These are phyloP conservation scores for Sinocyclocheilus grahami DNA, from an alignment of 2,113 vertebrate genomes.

Conservation along the genomic window DNA sequence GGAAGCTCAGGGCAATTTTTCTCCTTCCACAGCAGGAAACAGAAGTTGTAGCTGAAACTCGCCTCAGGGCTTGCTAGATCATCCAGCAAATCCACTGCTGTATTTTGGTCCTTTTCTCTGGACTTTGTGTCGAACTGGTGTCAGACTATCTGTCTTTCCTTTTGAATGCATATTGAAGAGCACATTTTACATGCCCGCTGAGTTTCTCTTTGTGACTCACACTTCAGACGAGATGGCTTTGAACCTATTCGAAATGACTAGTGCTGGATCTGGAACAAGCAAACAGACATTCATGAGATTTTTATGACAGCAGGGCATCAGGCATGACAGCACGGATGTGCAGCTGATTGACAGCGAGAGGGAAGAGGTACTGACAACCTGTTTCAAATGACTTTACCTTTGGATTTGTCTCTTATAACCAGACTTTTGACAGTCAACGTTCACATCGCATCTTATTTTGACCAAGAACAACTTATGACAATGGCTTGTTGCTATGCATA, in stretches of 20 bases:
- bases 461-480: not conserved
- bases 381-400: not conserved
- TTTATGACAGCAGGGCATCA: slow-evolving; percentile 13
- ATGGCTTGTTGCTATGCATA: too few species aligned
- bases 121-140: slow-evolving; percentile 12
- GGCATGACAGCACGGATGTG: not conserved
- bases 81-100: slow-evolving; percentile 23
- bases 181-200: slow-evolving; percentile 7
- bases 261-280: slow-evolving; percentile 13
- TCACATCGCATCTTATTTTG: not conserved
- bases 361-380: slow-evolving; percentile 8
- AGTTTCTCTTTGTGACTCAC: slow-evolving; percentile 25
- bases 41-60: slow-evolving; percentile 8
- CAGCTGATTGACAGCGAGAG: not conserved
- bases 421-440: not conserved
- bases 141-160: slow-evolving; percentile 23
- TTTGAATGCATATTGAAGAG: slow-evolving; percentile 16
- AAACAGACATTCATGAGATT: slow-evolving; percentile 14
- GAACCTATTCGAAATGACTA: slow-evolving; percentile 15
- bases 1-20: slow-evolving; percentile 19
- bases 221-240: slow-evolving; percentile 22
- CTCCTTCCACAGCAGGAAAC: slow-evolving; percentile 29
- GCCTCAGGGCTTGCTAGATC: slow-evolving; percentile 4
- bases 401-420: not conserved
- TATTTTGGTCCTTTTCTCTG: slow-evolving; percentile 2